phyloP scores from a whole-genome alignment of 1,140 invertebrate genomes.

The Temnothorax nylanderi region DNA sequence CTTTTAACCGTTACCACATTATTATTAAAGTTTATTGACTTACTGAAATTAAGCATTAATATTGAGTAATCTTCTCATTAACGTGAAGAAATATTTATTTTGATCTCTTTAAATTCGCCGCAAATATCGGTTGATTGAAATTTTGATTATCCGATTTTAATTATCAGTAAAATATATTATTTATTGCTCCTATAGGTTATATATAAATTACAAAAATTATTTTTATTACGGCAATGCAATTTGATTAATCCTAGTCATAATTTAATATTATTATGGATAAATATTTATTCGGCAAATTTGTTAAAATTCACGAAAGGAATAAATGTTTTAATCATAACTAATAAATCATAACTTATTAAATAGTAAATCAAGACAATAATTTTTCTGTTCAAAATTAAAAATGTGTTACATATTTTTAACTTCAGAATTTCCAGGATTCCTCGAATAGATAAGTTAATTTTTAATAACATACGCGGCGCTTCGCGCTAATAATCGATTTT shows the following conservation, averaged over 20 bases:
- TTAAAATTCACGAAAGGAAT: neutral
- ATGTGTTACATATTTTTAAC: neutral
- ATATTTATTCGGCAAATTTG: neutral
- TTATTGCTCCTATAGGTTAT: too few relatives aligned
- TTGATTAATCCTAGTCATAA: neutral
- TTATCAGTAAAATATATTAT: conserved; percentile 20
- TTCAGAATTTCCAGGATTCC: neutral
- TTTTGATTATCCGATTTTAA: neutral
- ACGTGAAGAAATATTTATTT: neutral
- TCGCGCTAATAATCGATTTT: conserved; percentile 4
- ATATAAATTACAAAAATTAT: neutral
- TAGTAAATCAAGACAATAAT: neutral
- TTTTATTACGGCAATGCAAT: neutral
- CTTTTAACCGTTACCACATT: neutral
- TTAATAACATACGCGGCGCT: conserved; percentile 1
- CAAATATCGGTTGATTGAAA: neutral
- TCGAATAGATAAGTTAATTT: conserved; percentile 6
- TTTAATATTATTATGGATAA: neutral
- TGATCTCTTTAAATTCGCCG: neutral
- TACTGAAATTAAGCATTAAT: neutral
- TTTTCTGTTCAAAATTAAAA: too few relatives aligned
- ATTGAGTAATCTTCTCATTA: neutral
- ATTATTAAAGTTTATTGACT: neutral
- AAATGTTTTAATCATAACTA: neutral
- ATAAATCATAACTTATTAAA: neutral